Conservation (phyloP, 2,797 vertebrate genomes). For the Syndactyla subalaris region DNA sequence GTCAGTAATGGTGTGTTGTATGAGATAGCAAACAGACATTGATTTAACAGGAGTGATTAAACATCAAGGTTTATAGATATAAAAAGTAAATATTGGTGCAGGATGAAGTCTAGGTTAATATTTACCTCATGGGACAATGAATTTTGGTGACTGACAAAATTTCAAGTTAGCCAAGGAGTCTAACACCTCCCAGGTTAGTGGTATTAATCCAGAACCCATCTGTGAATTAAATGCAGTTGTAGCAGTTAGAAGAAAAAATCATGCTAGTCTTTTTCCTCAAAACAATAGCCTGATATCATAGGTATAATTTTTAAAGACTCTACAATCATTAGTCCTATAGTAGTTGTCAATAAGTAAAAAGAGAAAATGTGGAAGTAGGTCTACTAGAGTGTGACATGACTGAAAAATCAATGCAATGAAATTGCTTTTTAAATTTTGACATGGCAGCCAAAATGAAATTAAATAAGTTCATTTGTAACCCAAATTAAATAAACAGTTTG, state of each 20-base stretch:
- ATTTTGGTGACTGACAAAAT: not conserved
- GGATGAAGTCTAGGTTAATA: slow-evolving; percentile 5
- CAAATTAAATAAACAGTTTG: not conserved
- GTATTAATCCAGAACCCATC: not conserved
- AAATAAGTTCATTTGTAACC: not conserved
- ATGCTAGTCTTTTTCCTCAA: not conserved
- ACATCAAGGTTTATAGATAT: not conserved
- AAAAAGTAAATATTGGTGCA: slow-evolving; percentile 4
- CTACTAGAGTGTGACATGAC: not conserved
- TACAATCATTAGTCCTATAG: not conserved
- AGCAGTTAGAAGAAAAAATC: not conserved
- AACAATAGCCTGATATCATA: not conserved
- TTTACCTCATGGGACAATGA: not conserved
- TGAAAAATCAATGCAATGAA: not conserved
- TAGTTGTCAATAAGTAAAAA: not conserved
- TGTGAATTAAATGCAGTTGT: not conserved
- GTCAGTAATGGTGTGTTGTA: not conserved
- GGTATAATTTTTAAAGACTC: not conserved
- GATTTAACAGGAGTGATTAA: not conserved
- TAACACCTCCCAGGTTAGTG: not conserved
- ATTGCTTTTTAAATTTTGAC: not conserved
- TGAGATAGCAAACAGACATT: not conserved
- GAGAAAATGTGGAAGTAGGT: not conserved
- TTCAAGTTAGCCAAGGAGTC: not conserved
- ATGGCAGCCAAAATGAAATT: not conserved